phyloP scores from a whole-genome alignment of 2,888 invertebrate genomes.

The Parasteatoda lunata region DNA sequence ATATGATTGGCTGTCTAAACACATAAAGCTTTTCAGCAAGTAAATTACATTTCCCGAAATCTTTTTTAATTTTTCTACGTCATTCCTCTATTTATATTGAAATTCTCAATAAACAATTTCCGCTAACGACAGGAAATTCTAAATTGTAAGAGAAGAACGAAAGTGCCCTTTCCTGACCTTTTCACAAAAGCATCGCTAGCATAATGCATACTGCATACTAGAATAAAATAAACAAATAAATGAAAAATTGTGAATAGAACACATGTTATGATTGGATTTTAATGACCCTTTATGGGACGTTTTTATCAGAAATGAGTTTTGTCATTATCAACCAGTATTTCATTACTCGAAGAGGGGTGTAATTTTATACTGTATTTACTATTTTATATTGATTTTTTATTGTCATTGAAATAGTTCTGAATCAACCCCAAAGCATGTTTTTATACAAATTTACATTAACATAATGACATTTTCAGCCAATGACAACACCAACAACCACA shows the following conservation, averaged over 20 bases:
- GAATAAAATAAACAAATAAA: constrained; percentile 9
- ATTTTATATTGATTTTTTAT: constrained; percentile 9
- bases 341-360: constrained; percentile 30
- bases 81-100: not conserved
- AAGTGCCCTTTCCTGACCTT: constrained; percentile 41
- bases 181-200: constrained; percentile 21
- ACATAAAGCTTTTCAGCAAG: not conserved
- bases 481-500: constrained; percentile 11
- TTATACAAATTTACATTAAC: constrained; percentile 37
- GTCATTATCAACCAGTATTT: constrained; percentile 28
- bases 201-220: constrained; percentile 8
- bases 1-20: too few relatives aligned
- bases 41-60: not conserved
- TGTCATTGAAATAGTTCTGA: not conserved
- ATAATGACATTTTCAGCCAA: constrained; percentile 51
- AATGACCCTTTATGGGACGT: constrained; percentile 55
- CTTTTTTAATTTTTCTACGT: not conserved
- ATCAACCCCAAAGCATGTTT: not conserved
- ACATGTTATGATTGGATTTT: constrained; percentile 66
- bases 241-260: constrained; percentile 34
- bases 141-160: constrained; percentile 46
- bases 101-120: constrained; percentile 33
- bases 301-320: constrained; percentile 58
- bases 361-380: not conserved
- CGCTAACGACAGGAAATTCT: constrained; percentile 59